These are phyloP conservation scores for Pandemis cinnamomeana DNA, from an alignment of 2,888 invertebrate species.

Conservation along the genomic window DNA sequence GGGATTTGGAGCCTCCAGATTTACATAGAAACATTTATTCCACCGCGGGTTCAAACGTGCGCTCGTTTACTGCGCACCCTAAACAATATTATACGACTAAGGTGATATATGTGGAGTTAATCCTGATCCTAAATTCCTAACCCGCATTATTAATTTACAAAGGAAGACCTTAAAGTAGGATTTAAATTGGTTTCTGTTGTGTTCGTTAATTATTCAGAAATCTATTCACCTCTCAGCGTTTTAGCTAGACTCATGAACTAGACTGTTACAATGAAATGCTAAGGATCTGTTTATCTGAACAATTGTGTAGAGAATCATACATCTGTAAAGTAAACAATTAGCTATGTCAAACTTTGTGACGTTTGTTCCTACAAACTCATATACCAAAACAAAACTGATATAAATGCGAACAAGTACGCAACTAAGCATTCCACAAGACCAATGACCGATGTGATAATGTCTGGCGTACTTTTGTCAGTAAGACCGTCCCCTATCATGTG, in stretches of 20 bases:
- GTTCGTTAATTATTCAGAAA: not conserved
- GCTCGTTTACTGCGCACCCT: conserved; percentile 30
- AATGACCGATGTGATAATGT: too few relatives aligned
- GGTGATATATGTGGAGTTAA: conserved; percentile 1
- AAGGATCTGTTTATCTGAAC: too few relatives aligned
- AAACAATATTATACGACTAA: conserved; percentile 10
- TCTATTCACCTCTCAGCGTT: not conserved
- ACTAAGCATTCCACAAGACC: too few relatives aligned
- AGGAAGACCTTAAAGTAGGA: not conserved
- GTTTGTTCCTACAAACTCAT: too few relatives aligned
- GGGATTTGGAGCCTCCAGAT: conserved; percentile 24
- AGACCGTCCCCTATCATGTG: too few relatives aligned
- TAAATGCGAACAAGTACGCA: too few relatives aligned
- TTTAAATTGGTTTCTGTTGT: not conserved
- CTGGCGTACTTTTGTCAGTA: too few relatives aligned
- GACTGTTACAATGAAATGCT: too few relatives aligned
- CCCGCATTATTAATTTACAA: conserved; percentile 15
- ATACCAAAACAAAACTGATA: too few relatives aligned
- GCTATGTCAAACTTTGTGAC: too few relatives aligned
- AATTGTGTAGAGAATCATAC: too few relatives aligned
- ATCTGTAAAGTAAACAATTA: too few relatives aligned
- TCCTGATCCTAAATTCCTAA: conserved; percentile 7
- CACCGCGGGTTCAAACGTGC: conserved; percentile 15
- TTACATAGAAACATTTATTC: conserved; percentile 39
- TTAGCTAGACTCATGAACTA: not conserved